Evolutionary conservation across 2,113 vertebrate genomes (phyloP), one percentile per base, ranked within the genome.

Genomic region (Lepisosteus osseus): DNA sequence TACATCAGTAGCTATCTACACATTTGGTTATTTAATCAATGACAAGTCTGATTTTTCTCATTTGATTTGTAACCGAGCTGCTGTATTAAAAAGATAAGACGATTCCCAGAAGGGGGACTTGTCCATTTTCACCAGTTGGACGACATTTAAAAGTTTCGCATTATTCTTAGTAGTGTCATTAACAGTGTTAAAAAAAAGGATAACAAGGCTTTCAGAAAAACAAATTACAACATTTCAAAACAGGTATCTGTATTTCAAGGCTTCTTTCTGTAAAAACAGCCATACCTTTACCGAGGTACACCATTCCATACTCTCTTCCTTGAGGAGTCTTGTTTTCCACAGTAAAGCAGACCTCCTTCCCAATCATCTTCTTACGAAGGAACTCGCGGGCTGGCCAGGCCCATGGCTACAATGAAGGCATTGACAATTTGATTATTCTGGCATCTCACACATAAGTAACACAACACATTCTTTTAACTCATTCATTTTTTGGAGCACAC

Each of bases 331-430:
- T 98, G 86, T 95, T 92, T 83, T 99, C 97, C 81, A 99, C 95
- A 0, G 93, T 97, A 77, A 99, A 99, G 87, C 96, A 99, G 7
- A 99, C 93, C 82, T 99, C 97, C 89, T 99, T 99, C 44, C 97
- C 97, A 7, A 99, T 99, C 67, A 99, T 85, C 84, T 98, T 99
- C 90, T 97, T 98, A 17, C 97, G 87, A 78, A 99, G 90, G 77
- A 97, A 98, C 70, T 99, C 97, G 3, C 97, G 93, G 51, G 97
- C 97, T 12, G 96, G 96, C 84, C 98, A 99, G 3, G 95, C 97
- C 94, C 94, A 99, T 0, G 97, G 95, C 97, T 99, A 83, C 47
- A 80, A 77, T 0, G 15, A 5, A 55, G 11, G 17, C 2, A 47
- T 8, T 40, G 65, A 13, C 29, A 71, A 41, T 43, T 29, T 42